A percentile compares a stretch with the other conserved stretches of the same genome.
Evolutionary conservation across 2,888 invertebrate genomes (phyloP).

Genomic region (Drosophila parthenogenetica): DNA sequence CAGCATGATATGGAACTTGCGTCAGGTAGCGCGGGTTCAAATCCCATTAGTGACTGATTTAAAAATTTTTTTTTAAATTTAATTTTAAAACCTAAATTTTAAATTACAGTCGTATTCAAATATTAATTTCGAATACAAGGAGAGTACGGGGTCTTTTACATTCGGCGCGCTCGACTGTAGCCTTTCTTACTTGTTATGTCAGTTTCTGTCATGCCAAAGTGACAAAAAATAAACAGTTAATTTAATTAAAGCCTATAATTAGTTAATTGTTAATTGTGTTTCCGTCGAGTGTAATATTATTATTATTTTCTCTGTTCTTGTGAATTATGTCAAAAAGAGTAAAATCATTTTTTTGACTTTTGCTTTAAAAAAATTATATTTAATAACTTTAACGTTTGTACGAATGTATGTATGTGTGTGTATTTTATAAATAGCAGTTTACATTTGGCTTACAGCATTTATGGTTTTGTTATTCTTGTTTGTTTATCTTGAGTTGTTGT

Average conservation of each 20-base stretch:
- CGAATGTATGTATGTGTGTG: background rate
- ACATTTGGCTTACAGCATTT: constrained; percentile 57
- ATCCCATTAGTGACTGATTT: no score
- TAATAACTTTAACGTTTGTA: constrained; percentile 6
- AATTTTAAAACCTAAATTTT: no score
- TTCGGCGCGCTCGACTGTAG: no score
- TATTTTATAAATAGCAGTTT: constrained; percentile 30
- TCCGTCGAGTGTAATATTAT: background rate
- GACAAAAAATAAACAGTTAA: background rate
- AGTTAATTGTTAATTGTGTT: constrained; percentile 12
- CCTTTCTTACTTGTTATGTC: no score
- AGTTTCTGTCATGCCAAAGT: background rate
- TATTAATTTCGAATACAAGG: no score
- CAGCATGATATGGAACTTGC: no score
- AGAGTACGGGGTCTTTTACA: no score
- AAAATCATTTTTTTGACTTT: constrained; percentile 6
- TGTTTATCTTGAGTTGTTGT: constrained; percentile 29
- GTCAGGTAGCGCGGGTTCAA: no score
- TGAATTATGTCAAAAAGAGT: background rate
- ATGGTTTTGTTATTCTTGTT: constrained; percentile 33
- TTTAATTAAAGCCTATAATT: constrained; percentile 10
- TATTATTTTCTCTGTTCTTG: background rate
- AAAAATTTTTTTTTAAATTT: no score
- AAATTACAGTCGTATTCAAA: no score
- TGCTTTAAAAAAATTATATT: background rate